These are phyloP conservation scores for Brachypteracias leptosomus DNA, from an alignment of 2,113 vertebrate species.

Conservation along the genomic window DNA sequence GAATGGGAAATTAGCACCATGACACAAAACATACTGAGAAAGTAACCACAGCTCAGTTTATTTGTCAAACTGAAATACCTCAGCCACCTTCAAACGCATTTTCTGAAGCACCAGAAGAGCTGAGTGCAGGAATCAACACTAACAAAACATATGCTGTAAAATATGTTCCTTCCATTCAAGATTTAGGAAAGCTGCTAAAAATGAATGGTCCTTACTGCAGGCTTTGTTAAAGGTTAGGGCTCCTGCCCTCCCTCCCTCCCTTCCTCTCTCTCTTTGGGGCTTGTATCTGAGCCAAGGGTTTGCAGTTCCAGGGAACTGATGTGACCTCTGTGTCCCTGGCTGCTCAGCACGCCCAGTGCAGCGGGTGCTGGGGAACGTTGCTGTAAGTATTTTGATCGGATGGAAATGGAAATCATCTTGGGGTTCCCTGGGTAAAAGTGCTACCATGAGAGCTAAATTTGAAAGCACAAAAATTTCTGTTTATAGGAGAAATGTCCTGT, in stretches of 20 bases:
- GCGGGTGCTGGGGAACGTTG: rapidly evolving
- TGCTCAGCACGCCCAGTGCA: neutral
- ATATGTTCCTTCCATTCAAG: neutral
- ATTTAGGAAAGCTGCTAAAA: neutral
- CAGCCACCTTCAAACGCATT: neutral
- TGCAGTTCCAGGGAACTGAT: neutral
- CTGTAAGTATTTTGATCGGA: neutral
- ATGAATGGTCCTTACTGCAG: neutral
- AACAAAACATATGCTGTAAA: neutral
- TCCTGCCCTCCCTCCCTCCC: neutral
- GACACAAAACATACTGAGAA: slow-evolving; percentile 53
- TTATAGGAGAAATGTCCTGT: neutral
- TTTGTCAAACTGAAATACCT: slow-evolving; percentile 48
- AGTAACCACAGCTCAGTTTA: slow-evolving; percentile 22
- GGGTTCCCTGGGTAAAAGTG: neutral
- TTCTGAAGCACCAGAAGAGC: slow-evolving; percentile 4
- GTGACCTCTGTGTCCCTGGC: rapidly evolving
- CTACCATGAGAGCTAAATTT: neutral
- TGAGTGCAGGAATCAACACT: neutral
- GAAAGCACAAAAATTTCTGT: neutral
- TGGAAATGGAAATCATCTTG: neutral
- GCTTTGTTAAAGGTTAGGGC: neutral
- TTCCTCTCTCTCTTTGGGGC: neutral
- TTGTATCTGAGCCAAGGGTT: neutral
- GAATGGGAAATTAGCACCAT: slow-evolving; percentile 37